Evolutionary conservation across 2,888 invertebrate genomes (phyloP), one percentile per base, ranked within the genome.

Genomic region (Acanthosepion pharaonis): DNA sequence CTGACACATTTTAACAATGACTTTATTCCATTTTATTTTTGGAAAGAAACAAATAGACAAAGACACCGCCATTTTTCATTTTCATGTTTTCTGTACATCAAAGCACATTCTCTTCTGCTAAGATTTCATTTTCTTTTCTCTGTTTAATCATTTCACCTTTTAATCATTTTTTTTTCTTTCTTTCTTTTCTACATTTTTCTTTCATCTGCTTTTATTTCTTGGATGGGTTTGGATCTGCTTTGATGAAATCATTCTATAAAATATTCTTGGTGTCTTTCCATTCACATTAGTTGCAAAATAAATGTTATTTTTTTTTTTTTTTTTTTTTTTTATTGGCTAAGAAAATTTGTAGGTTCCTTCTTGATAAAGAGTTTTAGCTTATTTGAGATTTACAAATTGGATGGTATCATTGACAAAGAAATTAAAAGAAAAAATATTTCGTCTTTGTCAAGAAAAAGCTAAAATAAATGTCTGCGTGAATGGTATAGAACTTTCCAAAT

Each of bases 21-120:
- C 5, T 59, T 59, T 5, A 59, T 59, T 5, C 23, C 20, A 23
- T n/a, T 78, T 78, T 33, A 78, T 78, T 78, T n/a, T 78, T 78
- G 78, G 78, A 78, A 78, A 78, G 78, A 78, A 78, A 78, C n/a
- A 78, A 78, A 78, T 33, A n/a, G 28, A 78, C 78, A 78, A 78
- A 78, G 78, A 78, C 78, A 78, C 78, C 78, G 33, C n/a, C 78
- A 78, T 78, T n/a, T 78, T 78, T 78, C 78, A 78, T 78, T n/a
- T 78, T 78, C 33, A n/a, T 78, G n/a, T 78, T 78, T 78, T 78
- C 78, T 78, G 5, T 78, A n/a, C n/a, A 78, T 78, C 78, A 78
- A 78, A 78, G 78, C 33, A 78, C 78, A 78, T 78, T 42, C 78
- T 78, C 18, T 78, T 33, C 33, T n/a, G 6, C 28, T n/a, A 78